These are phyloP conservation scores for Petrocephalus microphthalmus DNA, from an alignment of 2,113 vertebrate genomes.

Conservation along the genomic window DNA sequence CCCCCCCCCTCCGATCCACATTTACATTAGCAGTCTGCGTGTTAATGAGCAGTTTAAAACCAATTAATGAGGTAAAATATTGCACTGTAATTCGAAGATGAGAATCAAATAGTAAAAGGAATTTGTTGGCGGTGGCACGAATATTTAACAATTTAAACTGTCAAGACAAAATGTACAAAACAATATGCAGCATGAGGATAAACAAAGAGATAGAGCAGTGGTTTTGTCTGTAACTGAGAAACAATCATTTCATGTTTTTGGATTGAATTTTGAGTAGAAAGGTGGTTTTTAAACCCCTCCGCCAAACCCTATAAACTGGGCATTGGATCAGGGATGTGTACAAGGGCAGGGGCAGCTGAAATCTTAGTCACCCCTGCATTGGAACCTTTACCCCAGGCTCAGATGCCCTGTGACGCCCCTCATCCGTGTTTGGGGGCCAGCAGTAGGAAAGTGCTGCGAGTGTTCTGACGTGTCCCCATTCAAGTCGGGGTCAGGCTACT, in stretches of 20 bases:
- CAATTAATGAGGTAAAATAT: neutral
- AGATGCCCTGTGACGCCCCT: neutral
- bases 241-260: neutral
- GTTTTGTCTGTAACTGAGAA: neutral
- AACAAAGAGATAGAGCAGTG: neutral
- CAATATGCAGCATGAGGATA: neutral
- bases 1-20: neutral
- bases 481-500: neutral
- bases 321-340: conserved; percentile 22
- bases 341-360: neutral
- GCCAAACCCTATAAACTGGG: conserved; percentile 44
- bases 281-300: neutral
- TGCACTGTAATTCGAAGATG: neutral
- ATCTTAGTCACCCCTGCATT: neutral
- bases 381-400: conserved; percentile 45
- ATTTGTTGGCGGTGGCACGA: neutral
- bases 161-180: neutral
- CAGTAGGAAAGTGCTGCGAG: neutral
- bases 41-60: neutral
- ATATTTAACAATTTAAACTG: neutral
- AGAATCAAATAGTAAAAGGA: neutral
- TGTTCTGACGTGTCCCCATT: neutral
- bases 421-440: neutral
- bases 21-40: neutral
- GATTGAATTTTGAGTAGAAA: conserved; percentile 16